phyloP scores from a whole-genome alignment of 2,113 vertebrate species.

The Phocoena sinus region DNA sequence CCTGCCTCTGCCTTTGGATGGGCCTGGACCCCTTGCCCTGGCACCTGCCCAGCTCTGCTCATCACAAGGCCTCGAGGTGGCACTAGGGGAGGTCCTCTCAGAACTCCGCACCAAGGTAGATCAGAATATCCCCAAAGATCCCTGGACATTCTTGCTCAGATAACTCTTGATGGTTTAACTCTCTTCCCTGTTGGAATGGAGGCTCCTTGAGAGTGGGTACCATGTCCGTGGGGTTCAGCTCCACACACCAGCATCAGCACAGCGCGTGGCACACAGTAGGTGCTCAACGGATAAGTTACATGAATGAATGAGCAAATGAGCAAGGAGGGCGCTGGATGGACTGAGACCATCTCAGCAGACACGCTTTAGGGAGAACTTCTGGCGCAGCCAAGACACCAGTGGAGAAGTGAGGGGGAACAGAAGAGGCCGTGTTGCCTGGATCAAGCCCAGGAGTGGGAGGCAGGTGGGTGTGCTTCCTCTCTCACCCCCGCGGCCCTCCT shows the following conservation, averaged over 20 bases:
- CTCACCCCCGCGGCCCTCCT: neutral
- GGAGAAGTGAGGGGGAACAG: fast-evolving
- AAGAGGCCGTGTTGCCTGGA: fast-evolving
- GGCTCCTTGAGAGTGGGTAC: too few species aligned
- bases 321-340: neutral
- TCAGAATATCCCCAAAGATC: neutral
- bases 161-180: neutral
- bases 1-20: neutral
- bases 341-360: neutral
- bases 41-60: neutral
- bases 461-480: neutral
- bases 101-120: neutral
- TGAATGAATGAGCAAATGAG: neutral
- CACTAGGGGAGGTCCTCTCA: neutral
- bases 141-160: neutral
- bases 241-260: neutral
- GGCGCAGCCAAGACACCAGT: neutral
- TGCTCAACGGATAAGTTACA: neutral
- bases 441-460: neutral
- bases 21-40: too few species aligned
- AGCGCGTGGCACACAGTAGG: fast-evolving
- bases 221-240: fast-evolving
- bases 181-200: neutral
- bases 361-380: neutral
- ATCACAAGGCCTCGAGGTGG: neutral